phyloP scores from a whole-genome alignment of 2,113 vertebrate genomes.

The Cyphomyrus discorhynchus region DNA sequence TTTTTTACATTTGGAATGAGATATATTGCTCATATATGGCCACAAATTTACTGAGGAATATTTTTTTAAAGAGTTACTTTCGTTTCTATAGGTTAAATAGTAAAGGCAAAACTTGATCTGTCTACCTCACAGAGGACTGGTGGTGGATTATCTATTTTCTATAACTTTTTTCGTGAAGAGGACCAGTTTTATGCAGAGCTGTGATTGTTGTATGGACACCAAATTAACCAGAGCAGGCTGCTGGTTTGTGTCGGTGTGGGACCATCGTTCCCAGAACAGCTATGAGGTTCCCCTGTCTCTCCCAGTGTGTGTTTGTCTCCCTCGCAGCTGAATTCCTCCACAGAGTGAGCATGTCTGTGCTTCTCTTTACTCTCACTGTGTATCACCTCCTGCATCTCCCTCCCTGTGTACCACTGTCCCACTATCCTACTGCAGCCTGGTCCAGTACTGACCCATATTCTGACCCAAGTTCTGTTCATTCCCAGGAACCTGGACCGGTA shows the following conservation, averaged over 20 bases:
- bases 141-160: not conserved
- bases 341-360: not conserved
- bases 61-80: not conserved
- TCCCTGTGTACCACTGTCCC: conserved; percentile 19
- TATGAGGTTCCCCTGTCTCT: not conserved
- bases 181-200: not conserved
- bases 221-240: not conserved
- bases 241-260: not conserved
- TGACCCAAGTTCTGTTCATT: conserved; percentile 61
- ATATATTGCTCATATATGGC: not conserved
- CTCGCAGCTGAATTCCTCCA: conserved; percentile 35
- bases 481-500: conserved; percentile 68
- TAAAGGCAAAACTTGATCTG: not conserved
- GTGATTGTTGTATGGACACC: not conserved
- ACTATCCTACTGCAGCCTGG: conserved; percentile 62
- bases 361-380: not conserved
- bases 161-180: not conserved
- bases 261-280: not conserved
- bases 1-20: not conserved
- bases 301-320: not conserved
- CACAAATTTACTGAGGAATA: not conserved
- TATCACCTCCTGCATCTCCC: conserved; percentile 5
- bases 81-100: not conserved
- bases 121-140: not conserved
- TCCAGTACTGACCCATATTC: conserved; percentile 70